Conservation (phyloP, 2,113 vertebrate genomes). For the Mustelus asterias region DNA sequence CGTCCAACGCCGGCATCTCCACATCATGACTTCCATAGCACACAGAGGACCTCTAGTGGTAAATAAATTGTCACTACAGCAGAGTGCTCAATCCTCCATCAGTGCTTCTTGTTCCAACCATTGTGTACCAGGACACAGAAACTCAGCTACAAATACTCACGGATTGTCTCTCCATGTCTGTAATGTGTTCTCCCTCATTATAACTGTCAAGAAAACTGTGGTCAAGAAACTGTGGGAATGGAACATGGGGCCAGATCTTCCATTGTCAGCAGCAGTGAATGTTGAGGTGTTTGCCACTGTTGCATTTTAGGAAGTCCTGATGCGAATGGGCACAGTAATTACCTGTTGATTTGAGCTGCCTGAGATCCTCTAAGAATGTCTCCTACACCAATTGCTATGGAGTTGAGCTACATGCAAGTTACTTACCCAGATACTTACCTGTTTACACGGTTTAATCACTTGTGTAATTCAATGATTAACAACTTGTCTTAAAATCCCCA, state of each 20-base stretch:
- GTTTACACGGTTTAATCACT: background rate
- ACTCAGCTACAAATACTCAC: background rate
- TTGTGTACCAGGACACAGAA: background rate
- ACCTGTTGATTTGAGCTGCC: background rate
- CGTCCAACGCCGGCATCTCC: too few relatives aligned
- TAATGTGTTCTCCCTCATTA: background rate
- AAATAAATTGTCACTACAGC: background rate
- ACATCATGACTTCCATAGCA: background rate
- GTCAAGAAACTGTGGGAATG: too few relatives aligned
- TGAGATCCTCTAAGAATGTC: background rate
- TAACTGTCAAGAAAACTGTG: background rate
- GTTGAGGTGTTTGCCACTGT: background rate
- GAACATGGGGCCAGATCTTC: background rate
- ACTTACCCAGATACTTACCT: background rate
- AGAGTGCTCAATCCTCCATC: background rate
- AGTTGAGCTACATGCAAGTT: background rate
- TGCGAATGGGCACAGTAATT: too few relatives aligned
- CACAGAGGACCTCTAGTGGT: constrained; percentile 1
- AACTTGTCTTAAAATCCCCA: background rate
- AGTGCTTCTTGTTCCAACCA: background rate
- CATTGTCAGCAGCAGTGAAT: background rate
- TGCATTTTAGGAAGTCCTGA: background rate
- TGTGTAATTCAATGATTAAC: background rate
- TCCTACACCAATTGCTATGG: background rate
- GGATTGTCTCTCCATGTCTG: background rate